Percentiles rank a stretch among this genome's conserved stretches.
phyloP scores from a whole-genome alignment of 2,797 vertebrate species.

The Gila robusta region DNA sequence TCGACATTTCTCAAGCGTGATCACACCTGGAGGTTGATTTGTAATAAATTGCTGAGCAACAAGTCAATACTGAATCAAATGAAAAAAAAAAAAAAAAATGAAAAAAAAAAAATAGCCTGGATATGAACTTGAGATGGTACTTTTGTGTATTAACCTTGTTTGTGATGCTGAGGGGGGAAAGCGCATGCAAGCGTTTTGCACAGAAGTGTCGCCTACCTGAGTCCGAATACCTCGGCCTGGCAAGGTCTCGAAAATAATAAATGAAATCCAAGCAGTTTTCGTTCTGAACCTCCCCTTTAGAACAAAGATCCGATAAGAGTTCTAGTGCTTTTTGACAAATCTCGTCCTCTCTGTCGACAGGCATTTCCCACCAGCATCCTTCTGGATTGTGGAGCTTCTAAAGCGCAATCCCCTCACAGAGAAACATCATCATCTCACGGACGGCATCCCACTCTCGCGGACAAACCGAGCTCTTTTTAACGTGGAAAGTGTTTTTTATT shows the following conservation, averaged over 20 bases:
- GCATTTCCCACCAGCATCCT: slow-evolving; percentile 99
- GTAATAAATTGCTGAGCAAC: not conserved
- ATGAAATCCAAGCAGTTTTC: slow-evolving; percentile 96
- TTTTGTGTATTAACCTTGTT: not conserved
- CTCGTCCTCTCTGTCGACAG: slow-evolving; percentile 97
- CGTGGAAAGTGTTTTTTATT: not conserved
- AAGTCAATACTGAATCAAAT: slow-evolving; percentile 15
- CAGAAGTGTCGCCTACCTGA: slow-evolving; percentile 82
- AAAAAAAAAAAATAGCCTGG: not conserved
- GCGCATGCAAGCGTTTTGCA: slow-evolving; percentile 16
- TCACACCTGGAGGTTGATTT: not conserved
- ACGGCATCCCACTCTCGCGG: slow-evolving; percentile 69
- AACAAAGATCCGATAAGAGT: slow-evolving; percentile 95
- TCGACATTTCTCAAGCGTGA: not conserved
- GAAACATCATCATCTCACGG: slow-evolving; percentile 77
- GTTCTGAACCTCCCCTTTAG: slow-evolving; percentile 93
- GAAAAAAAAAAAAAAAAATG: not conserved
- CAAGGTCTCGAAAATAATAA: slow-evolving; percentile 93
- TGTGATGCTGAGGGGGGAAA: not conserved
- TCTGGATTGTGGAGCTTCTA: slow-evolving; percentile 83
- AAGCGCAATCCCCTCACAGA: slow-evolving; percentile 41
- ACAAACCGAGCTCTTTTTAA: slow-evolving; percentile 63
- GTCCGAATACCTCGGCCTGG: slow-evolving; percentile 91
- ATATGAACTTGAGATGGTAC: not conserved
- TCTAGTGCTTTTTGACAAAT: slow-evolving; percentile 98